These are phyloP conservation scores for Planiliza haematocheilus DNA, from an alignment of 2,113 vertebrate species.

Conservation along the genomic window DNA sequence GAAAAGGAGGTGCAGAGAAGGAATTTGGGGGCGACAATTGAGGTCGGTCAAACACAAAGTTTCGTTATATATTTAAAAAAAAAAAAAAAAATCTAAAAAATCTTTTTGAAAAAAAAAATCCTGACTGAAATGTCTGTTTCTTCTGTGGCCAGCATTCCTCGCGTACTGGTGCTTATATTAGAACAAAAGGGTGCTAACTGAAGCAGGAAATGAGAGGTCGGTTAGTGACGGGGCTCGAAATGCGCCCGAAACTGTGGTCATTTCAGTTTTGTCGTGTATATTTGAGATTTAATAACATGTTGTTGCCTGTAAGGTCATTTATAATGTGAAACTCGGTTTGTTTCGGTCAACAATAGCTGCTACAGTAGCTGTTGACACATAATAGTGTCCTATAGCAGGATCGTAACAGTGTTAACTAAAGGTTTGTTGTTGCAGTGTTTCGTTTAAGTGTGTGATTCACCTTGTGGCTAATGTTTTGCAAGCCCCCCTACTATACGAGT, in stretches of 20 bases:
- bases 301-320: too few relatives aligned
- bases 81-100: not conserved
- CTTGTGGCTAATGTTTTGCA: too few relatives aligned
- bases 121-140: not conserved
- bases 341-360: too few relatives aligned
- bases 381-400: too few relatives aligned
- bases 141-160: not conserved
- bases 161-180: not conserved
- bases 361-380: too few relatives aligned
- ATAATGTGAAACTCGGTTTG: too few relatives aligned
- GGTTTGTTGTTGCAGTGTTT: too few relatives aligned
- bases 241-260: not conserved
- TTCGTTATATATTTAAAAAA: too few relatives aligned
- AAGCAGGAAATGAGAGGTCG: not conserved
- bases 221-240: not conserved
- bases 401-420: too few relatives aligned
- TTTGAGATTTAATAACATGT: not conserved
- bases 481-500: too few relatives aligned
- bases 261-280: not conserved
- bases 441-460: too few relatives aligned
- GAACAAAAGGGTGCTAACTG: not conserved
- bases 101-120: not conserved
- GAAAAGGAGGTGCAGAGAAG: conserved; percentile 1
- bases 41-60: not conserved
- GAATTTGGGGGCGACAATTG: not conserved